These are phyloP conservation scores for Melinaea marsaeus DNA, from an alignment of 2,888 invertebrate species.

Conservation along the genomic window DNA sequence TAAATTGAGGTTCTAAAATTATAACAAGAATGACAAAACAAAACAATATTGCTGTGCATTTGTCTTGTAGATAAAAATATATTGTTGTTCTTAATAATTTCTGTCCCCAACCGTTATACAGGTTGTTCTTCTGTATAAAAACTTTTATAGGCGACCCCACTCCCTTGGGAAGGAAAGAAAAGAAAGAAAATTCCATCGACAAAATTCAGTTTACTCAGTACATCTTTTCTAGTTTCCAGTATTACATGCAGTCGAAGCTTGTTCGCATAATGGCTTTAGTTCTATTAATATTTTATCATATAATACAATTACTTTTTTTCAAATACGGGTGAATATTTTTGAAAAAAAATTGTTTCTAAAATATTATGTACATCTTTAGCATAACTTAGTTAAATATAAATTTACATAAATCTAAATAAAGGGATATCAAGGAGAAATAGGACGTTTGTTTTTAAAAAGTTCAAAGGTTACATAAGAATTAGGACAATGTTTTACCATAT, in stretches of 20 bases:
- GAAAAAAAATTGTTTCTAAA: too few species aligned
- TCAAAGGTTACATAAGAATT: too few species aligned
- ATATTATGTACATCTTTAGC: too few species aligned
- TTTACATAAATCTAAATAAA: too few species aligned
- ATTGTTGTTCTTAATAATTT: slow-evolving; percentile 1
- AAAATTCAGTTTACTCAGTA: slow-evolving; percentile 16
- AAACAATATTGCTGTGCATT: too few species aligned
- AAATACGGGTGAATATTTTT: too few species aligned
- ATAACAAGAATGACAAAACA: too few species aligned
- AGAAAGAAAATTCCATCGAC: slow-evolving; percentile 11
- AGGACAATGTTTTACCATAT: too few species aligned
- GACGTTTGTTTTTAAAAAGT: too few species aligned
- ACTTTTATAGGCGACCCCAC: slow-evolving; percentile 9
- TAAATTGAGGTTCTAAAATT: too few species aligned
- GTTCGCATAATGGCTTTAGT: not conserved
- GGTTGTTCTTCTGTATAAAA: slow-evolving; percentile 10
- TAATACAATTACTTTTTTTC: slow-evolving; percentile 6
- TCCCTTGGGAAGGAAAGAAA: slow-evolving; percentile 9
- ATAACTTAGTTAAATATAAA: too few species aligned
- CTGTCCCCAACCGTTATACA: not conserved
- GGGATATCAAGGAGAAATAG: too few species aligned
- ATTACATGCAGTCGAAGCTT: slow-evolving; percentile 14
- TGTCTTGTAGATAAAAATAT: not conserved
- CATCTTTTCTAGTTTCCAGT: slow-evolving; percentile 19
- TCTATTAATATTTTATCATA: slow-evolving; percentile 9